Percentiles rank a stretch among this genome's conserved stretches.
Conservation (phyloP, 1,140 invertebrate genomes). For the Halictus rubicundus region DNA sequence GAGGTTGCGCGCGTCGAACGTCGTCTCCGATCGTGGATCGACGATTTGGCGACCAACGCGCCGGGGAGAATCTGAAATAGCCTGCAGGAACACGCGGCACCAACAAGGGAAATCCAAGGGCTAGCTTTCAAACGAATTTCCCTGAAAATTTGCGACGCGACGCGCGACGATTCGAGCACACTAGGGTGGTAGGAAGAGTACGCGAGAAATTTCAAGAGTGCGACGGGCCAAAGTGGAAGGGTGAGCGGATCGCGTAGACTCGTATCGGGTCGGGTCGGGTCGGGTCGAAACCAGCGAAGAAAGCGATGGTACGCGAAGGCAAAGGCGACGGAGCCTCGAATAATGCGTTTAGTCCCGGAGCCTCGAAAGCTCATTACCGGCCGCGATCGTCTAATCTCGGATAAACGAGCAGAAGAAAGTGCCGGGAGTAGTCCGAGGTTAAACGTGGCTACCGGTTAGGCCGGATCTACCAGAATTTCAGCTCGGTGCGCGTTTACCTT, state of each 20-base stretch:
- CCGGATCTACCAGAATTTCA: constrained; percentile 4
- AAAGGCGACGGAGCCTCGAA: constrained; percentile 25
- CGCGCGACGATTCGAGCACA: too few species aligned
- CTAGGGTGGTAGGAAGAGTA: too few species aligned
- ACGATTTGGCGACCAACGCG: too few species aligned
- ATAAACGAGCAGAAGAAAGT: constrained; percentile 22
- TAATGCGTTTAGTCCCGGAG: constrained; percentile 62
- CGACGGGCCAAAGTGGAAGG: not conserved
- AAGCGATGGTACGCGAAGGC: not conserved
- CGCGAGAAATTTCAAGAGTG: not conserved
- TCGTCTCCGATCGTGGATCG: too few species aligned
- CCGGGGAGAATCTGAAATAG: too few species aligned
- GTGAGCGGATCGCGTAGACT: not conserved
- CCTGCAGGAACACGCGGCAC: too few species aligned
- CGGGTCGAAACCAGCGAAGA: not conserved
- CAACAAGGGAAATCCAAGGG: too few species aligned
- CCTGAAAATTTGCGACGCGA: too few species aligned
- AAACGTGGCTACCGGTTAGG: constrained; percentile 40
- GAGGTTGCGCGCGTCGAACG: too few species aligned
- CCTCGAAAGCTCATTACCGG: constrained; percentile 62
- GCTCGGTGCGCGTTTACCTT: too few species aligned
- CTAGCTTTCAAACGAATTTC: too few species aligned
- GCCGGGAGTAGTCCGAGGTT: constrained; percentile 51
- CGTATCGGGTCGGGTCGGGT: not conserved
- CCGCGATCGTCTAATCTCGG: constrained; percentile 60